Base-by-base conservation (phyloP, 2,888 invertebrate genomes). In the Arrhopalites spinosus region DNA sequence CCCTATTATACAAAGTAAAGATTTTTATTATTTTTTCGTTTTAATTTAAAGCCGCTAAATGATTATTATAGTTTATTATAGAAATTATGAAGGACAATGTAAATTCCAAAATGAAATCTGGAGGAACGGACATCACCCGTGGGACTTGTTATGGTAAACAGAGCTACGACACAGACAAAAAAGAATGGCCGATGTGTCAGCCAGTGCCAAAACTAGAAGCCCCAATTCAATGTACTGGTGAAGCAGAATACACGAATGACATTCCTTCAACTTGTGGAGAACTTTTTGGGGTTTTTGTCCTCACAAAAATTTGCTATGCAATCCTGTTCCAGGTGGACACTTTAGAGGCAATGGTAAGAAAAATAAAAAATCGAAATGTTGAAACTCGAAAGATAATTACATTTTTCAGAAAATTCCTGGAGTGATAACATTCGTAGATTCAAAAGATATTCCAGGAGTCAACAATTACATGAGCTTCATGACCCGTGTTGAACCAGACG, bases 1-100 rank as follows among this genome's bases (percentile, higher is more conserved):
- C 91, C 5, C 86, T 95, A n/a, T 91, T 95, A 84, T 95, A 94
- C 85, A 95, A 94, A 88, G 92, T 79, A 75, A 64, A 90, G 91
- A 20, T 20, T 3, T 20, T 20, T 59, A 8, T 72, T n/a, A n/a
- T n/a, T n/a, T n/a, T n/a, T n/a, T n/a, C n/a, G n/a, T n/a, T n/a
- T n/a, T n/a, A n/a, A n/a, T n/a, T n/a, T n/a, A n/a, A n/a, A n/a
- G n/a, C n/a, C n/a, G n/a, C n/a, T n/a, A n/a, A 0, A 29, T 15
- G 29, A 20, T 53, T 15, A 0, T 63, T 29, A 8, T 43, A 77
- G 77, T 73, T 56, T 20, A 56, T 74, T 15, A 23, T 77, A 25
- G 74, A 67, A 29, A 75, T 77, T 11, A 29, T 75, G 23, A 59
- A 59, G n/a, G 69, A 72, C 11, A 59, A 85, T 80, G 80, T 90